Conservation (phyloP, 1,140 invertebrate genomes). For the Dinoponera quadriceps region DNA sequence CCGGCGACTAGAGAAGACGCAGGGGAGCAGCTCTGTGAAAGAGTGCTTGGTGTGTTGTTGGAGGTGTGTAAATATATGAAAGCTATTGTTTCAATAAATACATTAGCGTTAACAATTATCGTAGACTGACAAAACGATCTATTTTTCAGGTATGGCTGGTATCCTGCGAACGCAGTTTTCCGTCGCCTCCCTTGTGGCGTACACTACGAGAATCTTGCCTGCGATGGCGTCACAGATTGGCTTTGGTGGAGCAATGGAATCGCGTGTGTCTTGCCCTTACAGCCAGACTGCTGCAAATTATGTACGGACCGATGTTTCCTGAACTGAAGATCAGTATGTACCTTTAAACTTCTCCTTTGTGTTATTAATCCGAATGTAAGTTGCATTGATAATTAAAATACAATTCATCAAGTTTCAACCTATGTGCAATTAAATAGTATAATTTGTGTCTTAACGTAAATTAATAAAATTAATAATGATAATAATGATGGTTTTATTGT, state of each 20-base stretch:
- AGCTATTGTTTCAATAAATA: neutral
- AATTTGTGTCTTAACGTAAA: too few relatives aligned
- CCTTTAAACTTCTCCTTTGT: slow-evolving; percentile 18
- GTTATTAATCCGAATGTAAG: neutral
- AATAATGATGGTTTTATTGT: too few relatives aligned
- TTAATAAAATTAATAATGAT: too few relatives aligned
- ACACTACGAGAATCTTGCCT: slow-evolving; percentile 96
- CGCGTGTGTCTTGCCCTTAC: slow-evolving; percentile 96
- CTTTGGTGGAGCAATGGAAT: slow-evolving; percentile 98
- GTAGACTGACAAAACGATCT: slow-evolving; percentile 19
- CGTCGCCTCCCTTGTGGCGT: slow-evolving; percentile 97
- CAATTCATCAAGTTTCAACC: neutral
- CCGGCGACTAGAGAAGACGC: slow-evolving; percentile 97
- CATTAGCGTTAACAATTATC: slow-evolving; percentile 4
- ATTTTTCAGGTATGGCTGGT: slow-evolving; percentile 92
- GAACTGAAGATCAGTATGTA: slow-evolving; percentile 92
- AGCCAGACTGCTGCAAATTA: slow-evolving; percentile 92
- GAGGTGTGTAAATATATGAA: slow-evolving; percentile 86
- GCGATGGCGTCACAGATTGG: slow-evolving; percentile 96
- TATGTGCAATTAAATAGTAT: too few relatives aligned
- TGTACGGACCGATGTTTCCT: slow-evolving; percentile 96
- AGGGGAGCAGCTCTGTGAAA: slow-evolving; percentile 97
- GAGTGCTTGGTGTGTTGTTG: slow-evolving; percentile 96
- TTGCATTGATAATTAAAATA: neutral
- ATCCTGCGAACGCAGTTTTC: slow-evolving; percentile 95